Conservation (phyloP, 1,140 invertebrate species). For the Pollicipes pollicipes region DNA sequence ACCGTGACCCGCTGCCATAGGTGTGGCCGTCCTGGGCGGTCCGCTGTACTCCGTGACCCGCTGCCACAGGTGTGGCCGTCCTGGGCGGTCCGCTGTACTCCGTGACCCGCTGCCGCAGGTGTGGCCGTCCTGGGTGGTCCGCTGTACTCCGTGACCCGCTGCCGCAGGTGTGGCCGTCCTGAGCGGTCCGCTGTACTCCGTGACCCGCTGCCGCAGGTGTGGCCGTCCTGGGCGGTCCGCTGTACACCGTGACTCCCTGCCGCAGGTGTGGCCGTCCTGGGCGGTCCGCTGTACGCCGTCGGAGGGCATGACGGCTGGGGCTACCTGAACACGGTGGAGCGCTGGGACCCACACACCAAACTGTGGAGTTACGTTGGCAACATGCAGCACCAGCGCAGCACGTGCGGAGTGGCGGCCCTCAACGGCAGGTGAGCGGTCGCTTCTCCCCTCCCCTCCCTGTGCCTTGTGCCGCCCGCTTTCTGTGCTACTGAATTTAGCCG, state of each 20-base stretch:
- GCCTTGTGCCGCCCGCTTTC: no score
- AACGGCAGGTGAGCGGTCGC: constrained; percentile 42
- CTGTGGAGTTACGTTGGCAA: constrained; percentile 74
- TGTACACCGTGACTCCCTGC: constrained; percentile 4
- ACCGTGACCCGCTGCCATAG: constrained; percentile 25
- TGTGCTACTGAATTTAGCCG: no score
- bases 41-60: constrained; percentile 3
- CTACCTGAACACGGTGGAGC: constrained; percentile 78
- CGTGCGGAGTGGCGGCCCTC: constrained; percentile 73
- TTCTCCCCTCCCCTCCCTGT: background rate
- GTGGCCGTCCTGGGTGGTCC: no score
- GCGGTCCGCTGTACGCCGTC: constrained; percentile 80
- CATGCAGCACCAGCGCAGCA: constrained; percentile 68
- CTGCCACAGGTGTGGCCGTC: constrained; percentile 53
- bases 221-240: no score
- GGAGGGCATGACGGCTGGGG: constrained; percentile 90
- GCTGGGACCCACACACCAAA: constrained; percentile 68
- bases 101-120: constrained; percentile 30
- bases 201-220: constrained; percentile 39
- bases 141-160: background rate
- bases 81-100: no score
- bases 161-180: constrained; percentile 58
- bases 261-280: constrained; percentile 64
- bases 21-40: constrained; percentile 73
- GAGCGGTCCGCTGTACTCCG: no score